Evolutionary conservation across 2,797 vertebrate genomes (phyloP).

Genomic region (Syngnathus rostellatus): DNA sequence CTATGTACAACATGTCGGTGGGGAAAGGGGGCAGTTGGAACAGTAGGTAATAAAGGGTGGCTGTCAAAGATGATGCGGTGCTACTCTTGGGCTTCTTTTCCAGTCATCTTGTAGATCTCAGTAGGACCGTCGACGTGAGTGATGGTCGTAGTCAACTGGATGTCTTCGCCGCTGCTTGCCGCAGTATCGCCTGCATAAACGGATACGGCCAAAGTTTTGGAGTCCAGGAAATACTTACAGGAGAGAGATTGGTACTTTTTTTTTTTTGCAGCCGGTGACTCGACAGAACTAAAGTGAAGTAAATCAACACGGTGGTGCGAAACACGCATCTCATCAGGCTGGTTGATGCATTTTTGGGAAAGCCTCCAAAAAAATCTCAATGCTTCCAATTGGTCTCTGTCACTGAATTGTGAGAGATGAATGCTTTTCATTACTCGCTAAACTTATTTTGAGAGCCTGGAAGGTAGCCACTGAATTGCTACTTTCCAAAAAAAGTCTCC

Average conservation of each 20-base stretch:
- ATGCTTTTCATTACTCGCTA: conserved; percentile 60
- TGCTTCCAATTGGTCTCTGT: conserved; percentile 13
- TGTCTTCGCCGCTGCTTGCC: conserved; percentile 82
- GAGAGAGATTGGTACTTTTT: not conserved
- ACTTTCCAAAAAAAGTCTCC: conserved; percentile 31
- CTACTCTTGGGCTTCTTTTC: conserved; percentile 90
- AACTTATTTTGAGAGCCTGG: conserved; percentile 28
- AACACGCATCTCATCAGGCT: conserved; percentile 11
- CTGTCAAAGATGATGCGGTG: conserved; percentile 4
- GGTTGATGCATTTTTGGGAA: conserved; percentile 35
- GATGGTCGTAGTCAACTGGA: conserved; percentile 92
- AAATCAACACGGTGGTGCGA: conserved; percentile 26
- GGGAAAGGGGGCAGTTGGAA: conserved; percentile 26
- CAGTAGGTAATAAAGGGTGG: conserved; percentile 23
- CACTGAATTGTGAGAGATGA: conserved; percentile 49
- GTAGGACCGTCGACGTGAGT: conserved; percentile 88
- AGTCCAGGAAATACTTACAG: too few relatives aligned
- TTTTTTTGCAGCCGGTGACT: not conserved
- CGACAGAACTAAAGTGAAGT: conserved; percentile 22
- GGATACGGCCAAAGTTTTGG: too few relatives aligned
- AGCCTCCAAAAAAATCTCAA: conserved; percentile 35
- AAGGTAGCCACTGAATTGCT: conserved; percentile 58
- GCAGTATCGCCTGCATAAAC: conserved; percentile 72
- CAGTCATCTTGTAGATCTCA: conserved; percentile 88
- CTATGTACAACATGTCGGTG: conserved; percentile 12